Percentiles rank a stretch among this genome's conserved stretches.
Evolutionary conservation across 2,797 vertebrate genomes (phyloP).

Genomic region (Argya squamiceps): DNA sequence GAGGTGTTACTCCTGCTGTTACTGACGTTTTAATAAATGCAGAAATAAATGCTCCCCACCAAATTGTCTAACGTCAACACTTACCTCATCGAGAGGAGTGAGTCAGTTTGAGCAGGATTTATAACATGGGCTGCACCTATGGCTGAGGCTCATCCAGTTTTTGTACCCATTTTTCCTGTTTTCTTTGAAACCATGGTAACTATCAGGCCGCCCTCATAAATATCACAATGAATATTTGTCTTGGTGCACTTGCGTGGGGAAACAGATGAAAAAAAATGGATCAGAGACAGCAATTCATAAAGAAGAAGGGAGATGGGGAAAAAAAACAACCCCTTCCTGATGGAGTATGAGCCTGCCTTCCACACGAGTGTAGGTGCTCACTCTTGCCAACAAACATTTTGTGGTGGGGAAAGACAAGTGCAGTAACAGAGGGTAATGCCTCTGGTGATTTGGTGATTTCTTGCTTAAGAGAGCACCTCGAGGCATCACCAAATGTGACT

Average conservation of each 20-base stretch:
- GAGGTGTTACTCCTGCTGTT: slow-evolving; percentile 54
- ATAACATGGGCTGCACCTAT: neutral
- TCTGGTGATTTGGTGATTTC: neutral
- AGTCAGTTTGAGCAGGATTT: slow-evolving; percentile 63
- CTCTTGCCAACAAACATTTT: neutral
- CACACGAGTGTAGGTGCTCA: rapidly evolving
- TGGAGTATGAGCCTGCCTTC: neutral
- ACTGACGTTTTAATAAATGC: slow-evolving; percentile 75
- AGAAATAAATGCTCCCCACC: slow-evolving; percentile 67
- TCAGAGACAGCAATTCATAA: slow-evolving; percentile 22
- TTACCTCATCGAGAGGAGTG: slow-evolving; percentile 65
- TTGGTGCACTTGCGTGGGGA: neutral
- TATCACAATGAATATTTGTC: slow-evolving; percentile 51
- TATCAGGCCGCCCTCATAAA: slow-evolving; percentile 25
- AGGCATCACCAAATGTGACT: neutral
- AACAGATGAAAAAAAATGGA: slow-evolving; percentile 33
- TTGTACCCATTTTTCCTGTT: slow-evolving; percentile 10
- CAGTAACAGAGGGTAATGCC: neutral
- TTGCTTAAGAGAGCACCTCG: neutral
- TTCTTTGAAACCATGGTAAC: slow-evolving; percentile 33
- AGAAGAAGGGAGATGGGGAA: rapidly evolving
- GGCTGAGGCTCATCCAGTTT: neutral
- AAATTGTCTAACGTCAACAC: slow-evolving; percentile 70
- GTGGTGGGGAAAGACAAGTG: neutral
- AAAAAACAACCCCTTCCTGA: rapidly evolving